Base-by-base conservation (phyloP, 92 coral and sea anemone species). In the Siderastrea radians region DNA sequence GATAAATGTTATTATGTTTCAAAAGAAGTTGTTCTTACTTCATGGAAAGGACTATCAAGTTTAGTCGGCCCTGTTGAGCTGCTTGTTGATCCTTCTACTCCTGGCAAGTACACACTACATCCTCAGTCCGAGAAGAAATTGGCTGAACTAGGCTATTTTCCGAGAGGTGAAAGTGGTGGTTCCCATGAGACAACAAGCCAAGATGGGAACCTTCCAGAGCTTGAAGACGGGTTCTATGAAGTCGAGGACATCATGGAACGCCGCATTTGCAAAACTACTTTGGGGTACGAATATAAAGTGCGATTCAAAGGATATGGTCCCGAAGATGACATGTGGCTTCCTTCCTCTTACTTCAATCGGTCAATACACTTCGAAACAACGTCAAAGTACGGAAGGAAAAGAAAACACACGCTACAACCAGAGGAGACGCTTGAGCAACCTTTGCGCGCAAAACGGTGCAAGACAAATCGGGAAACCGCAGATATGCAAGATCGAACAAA, bases 301-400 rank as follows among this genome's bases (percentile, higher is more conserved):
- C 59, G 93, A 15, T 90, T 90, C 53, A 85, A 84, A 64, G 89
- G 86, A 48, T 84, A 89, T 64, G 80, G 80, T 1, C 84, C 89
- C 7, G 89, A 84, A 17, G 93, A 89, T 52, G 93, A 84, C 70
- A 84, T 84, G 86, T 85, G 90, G 93, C 71, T 90, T 6, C 87
- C 93, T 15, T 71, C 87, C 0, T 85, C 93, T 0, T 85, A 57
- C 17, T 90, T 90, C 55, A 52, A 52, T 7, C 55, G 55, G 55
- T 52, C 55, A 52, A 52, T 52, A 5, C 55, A 5, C 55, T 52
- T 52, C 8, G 55, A 52, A 73, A 49, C 78, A 51, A 73, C 78
- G 54, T 73, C 78, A 8, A 73, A 0, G 47, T 70, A 45, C 17
- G 75, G 75, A 45, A 70, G 49, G 17, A 70, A 70, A 70, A 45